These are phyloP conservation scores for Falco punctatus DNA, from an alignment of 2,113 vertebrate genomes.

Conservation along the genomic window DNA sequence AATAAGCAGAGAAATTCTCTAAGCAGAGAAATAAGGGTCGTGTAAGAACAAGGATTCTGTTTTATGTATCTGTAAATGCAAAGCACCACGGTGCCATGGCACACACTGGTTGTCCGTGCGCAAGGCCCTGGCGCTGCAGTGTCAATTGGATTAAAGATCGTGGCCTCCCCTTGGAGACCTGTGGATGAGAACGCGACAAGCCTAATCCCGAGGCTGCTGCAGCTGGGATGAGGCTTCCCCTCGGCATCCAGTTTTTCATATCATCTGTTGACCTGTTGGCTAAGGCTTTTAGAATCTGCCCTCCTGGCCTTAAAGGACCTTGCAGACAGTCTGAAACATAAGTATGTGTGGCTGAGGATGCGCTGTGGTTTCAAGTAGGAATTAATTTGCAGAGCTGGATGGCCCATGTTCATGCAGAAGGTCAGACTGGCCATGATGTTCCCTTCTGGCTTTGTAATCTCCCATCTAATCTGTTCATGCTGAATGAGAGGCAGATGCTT, in stretches of 20 bases:
- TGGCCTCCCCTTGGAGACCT: not conserved
- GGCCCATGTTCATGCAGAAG: not conserved
- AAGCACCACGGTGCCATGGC: not conserved
- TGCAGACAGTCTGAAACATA: not conserved
- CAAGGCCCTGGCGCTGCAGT: not conserved
- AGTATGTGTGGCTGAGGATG: not conserved
- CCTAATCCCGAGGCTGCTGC: not conserved
- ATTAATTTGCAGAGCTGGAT: not conserved
- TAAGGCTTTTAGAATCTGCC: not conserved
- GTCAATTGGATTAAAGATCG: not conserved
- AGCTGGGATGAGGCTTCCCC: not conserved
- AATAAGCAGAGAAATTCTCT: no score
- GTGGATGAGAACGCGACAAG: not conserved
- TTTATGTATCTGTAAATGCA: not conserved
- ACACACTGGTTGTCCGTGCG: not conserved
- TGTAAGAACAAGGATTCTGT: not conserved
- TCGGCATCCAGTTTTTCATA: fast-evolving
- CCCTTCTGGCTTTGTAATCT: slow-evolving; percentile 33
- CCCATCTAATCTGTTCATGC: not conserved
- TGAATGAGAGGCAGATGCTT: not conserved
- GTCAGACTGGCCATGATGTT: not conserved
- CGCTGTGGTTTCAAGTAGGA: not conserved
- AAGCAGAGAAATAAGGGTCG: not conserved
- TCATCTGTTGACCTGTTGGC: not conserved
- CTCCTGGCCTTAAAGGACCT: not conserved